Percentiles rank a stretch among this genome's conserved stretches.
These are phyloP conservation scores for Pocillopora meandrina DNA, from an alignment of 92 coral and sea anemone genomes.

Conservation along the genomic window DNA sequence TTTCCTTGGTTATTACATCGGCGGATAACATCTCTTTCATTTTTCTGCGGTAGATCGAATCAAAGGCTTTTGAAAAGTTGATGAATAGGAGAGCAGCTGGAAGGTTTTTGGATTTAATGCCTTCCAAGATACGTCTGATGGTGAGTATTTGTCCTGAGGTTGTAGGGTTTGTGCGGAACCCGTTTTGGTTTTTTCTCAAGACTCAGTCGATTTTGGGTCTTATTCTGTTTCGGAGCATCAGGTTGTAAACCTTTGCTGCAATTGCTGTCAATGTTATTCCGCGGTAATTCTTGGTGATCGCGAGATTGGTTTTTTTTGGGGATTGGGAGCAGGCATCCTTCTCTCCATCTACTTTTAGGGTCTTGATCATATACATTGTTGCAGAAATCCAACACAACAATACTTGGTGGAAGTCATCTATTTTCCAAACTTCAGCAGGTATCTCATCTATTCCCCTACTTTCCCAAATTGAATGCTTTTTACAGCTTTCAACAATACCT, in stretches of 20 bases:
- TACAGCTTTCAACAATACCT: too few relatives aligned
- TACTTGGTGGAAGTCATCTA: too few relatives aligned
- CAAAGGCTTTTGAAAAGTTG: neutral
- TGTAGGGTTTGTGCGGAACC: neutral
- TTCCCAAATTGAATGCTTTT: too few relatives aligned
- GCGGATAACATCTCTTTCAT: neutral
- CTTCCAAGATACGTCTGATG: neutral
- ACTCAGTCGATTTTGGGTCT: neutral
- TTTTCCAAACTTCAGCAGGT: too few relatives aligned
- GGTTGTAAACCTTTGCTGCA: neutral
- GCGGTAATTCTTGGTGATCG: too few relatives aligned
- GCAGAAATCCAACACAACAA: too few relatives aligned
- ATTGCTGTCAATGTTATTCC: too few relatives aligned
- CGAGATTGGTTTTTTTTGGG: too few relatives aligned
- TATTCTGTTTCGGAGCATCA: neutral
- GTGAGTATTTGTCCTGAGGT: neutral
- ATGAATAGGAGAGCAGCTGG: neutral
- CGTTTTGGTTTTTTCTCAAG: neutral
- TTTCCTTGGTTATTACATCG: neutral
- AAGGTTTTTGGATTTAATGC: neutral
- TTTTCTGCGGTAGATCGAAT: neutral
- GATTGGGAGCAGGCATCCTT: too few relatives aligned
- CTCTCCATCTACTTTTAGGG: too few relatives aligned
- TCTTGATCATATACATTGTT: too few relatives aligned
- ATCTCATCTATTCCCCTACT: too few relatives aligned